phyloP scores from a whole-genome alignment of 2,888 invertebrate genomes.

The Catocala sponsa region DNA sequence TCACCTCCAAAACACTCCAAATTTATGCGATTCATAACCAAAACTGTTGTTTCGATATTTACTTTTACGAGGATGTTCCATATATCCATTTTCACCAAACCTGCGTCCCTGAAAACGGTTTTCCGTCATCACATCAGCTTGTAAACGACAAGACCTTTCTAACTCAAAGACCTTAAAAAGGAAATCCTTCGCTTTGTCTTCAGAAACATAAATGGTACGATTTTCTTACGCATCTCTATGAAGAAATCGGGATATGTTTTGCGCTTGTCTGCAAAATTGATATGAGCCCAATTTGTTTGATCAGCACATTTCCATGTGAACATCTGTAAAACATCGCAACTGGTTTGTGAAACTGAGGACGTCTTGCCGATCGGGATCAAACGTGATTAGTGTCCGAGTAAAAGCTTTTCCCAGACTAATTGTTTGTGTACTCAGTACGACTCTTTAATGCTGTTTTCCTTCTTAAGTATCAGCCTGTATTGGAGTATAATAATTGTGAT shows the following conservation, averaged over 20 bases:
- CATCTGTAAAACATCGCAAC: not conserved
- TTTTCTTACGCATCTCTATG: not conserved
- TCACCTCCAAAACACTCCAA: constrained; percentile 35
- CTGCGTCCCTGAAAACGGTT: constrained; percentile 7
- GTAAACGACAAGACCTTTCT: constrained; percentile 3
- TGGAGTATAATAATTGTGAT: no score
- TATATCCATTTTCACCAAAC: constrained; percentile 1
- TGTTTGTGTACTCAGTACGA: constrained; percentile 14
- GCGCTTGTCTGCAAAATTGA: not conserved
- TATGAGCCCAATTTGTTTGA: not conserved
- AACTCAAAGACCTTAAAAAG: not conserved
- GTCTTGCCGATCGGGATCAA: constrained; percentile 25
- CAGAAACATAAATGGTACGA: not conserved
- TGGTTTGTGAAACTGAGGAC: constrained; percentile 16
- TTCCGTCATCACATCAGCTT: constrained; percentile 5
- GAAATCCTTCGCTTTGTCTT: constrained; percentile 5
- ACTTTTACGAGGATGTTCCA: constrained; percentile 9
- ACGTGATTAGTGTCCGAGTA: constrained; percentile 20
- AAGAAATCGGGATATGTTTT: not conserved
- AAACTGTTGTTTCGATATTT: constrained; percentile 12
- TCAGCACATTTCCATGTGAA: no score
- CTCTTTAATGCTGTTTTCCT: not conserved
- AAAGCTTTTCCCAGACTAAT: constrained; percentile 24
- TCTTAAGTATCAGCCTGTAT: no score
- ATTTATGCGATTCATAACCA: constrained; percentile 14